A percentile compares a stretch with the other conserved stretches of the same genome.
phyloP scores from a whole-genome alignment of 1,140 invertebrate species.

The Mesaphorura yosii region DNA sequence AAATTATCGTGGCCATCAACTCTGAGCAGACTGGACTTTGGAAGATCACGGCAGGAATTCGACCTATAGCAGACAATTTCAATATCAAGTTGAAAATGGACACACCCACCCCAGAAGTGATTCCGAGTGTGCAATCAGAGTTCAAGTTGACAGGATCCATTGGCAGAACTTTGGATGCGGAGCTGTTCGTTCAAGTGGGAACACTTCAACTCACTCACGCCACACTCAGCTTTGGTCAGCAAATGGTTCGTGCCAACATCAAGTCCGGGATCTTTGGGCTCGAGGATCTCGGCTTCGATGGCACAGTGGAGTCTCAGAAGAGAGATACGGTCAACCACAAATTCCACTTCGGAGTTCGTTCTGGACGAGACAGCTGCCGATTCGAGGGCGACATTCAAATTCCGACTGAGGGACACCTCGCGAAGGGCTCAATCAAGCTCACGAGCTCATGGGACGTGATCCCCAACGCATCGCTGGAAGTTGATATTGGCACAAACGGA shows the following conservation, averaged over 20 bases:
- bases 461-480: conserved; percentile 4
- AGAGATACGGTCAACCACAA: conserved; percentile 5
- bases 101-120: conserved; percentile 3
- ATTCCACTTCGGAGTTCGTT: conserved; percentile 1
- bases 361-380: neutral
- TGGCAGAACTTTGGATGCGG: no score
- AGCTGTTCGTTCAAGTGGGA: no score
- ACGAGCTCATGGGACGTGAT: conserved; percentile 11
- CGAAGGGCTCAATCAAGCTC: neutral
- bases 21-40: conserved; percentile 17
- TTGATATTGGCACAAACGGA: conserved; percentile 12
- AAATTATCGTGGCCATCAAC: conserved; percentile 16
- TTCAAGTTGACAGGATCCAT: conserved; percentile 7
- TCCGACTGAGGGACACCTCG: neutral
- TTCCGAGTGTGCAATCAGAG: conserved; percentile 8
- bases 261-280: conserved; percentile 14
- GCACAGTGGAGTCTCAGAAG: neutral
- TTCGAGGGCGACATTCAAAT: conserved; percentile 1
- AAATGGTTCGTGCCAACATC: conserved; percentile 3
- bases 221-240: neutral
- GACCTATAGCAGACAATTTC: conserved; percentile 11
- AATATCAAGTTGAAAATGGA: conserved; percentile 13
- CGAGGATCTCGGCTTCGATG: conserved; percentile 12
- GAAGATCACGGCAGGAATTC: conserved; percentile 10
- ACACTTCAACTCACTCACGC: conserved; percentile 1